These are phyloP conservation scores for Leptura quadrifasciata DNA, from an alignment of 2,888 invertebrate genomes.

Conservation along the genomic window DNA sequence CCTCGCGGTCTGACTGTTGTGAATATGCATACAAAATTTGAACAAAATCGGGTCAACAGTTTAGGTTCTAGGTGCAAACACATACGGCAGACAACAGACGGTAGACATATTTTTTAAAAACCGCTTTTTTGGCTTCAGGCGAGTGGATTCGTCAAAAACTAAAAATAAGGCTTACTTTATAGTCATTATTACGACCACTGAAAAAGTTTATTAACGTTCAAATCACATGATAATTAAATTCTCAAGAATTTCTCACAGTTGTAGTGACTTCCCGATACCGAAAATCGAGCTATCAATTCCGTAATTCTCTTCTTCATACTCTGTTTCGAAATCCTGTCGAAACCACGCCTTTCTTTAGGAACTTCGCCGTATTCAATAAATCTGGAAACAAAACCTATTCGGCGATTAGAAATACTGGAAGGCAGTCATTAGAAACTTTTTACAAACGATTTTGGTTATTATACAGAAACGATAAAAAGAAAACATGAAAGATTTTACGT, in stretches of 20 bases:
- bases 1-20: no score
- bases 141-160: no score
- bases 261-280: not conserved
- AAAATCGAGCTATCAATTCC: slow-evolving; percentile 1
- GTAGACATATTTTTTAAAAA: not conserved
- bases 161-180: slow-evolving; percentile 11
- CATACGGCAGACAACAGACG: not conserved
- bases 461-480: no score
- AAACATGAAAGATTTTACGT: no score
- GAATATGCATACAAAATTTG: not conserved
- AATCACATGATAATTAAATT: not conserved
- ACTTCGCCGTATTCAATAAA: not conserved
- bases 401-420: no score
- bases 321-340: not conserved
- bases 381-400: no score
- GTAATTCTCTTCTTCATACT: not conserved
- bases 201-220: not conserved
- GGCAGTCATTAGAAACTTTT: no score
- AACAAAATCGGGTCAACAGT: not conserved
- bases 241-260: not conserved
- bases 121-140: no score
- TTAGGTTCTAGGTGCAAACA: no score
- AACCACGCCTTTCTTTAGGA: slow-evolving; percentile 6
- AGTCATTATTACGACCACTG: not conserved
- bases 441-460: no score